These are phyloP conservation scores for Heterochromis multidens DNA, from an alignment of 2,113 vertebrate species.

Conservation along the genomic window DNA sequence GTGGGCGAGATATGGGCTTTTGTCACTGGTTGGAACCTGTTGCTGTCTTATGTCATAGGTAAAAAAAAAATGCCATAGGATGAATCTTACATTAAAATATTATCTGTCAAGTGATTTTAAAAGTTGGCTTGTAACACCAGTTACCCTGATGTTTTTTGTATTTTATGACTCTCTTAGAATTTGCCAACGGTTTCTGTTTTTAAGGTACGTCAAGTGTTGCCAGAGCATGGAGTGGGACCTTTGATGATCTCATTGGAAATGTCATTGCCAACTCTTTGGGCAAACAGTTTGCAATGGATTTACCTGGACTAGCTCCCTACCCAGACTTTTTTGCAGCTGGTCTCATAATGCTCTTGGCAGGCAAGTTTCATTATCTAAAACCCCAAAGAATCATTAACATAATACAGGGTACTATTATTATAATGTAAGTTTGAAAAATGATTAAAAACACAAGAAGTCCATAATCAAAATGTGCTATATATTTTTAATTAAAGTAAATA, in stretches of 20 bases:
- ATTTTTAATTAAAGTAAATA: not conserved
- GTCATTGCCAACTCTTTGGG: slow-evolving; percentile 72
- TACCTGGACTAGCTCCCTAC: slow-evolving; percentile 81
- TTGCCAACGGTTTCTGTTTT: not conserved
- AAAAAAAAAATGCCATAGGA: slow-evolving; percentile 26
- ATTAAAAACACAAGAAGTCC: not conserved
- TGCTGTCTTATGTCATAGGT: slow-evolving; percentile 87
- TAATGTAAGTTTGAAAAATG: not conserved
- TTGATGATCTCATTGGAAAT: slow-evolving; percentile 82
- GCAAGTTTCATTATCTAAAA: slow-evolving; percentile 28
- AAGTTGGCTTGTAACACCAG: not conserved
- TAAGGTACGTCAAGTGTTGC: slow-evolving; percentile 83
- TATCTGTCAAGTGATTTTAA: not conserved
- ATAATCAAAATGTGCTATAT: not conserved
- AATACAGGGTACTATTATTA: not conserved
- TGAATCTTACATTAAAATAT: not conserved
- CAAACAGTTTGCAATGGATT: slow-evolving; percentile 56
- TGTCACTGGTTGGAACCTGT: slow-evolving; percentile 83
- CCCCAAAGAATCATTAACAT: not conserved
- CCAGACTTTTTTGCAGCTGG: slow-evolving; percentile 82
- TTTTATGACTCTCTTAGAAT: not conserved
- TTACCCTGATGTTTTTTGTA: too few relatives aligned
- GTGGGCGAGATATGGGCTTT: slow-evolving; percentile 87
- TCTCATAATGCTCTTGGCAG: slow-evolving; percentile 82
- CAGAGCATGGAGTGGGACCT: slow-evolving; percentile 84